phyloP scores from a whole-genome alignment of 1,140 invertebrate species.

The Globodera ellingtonae region DNA sequence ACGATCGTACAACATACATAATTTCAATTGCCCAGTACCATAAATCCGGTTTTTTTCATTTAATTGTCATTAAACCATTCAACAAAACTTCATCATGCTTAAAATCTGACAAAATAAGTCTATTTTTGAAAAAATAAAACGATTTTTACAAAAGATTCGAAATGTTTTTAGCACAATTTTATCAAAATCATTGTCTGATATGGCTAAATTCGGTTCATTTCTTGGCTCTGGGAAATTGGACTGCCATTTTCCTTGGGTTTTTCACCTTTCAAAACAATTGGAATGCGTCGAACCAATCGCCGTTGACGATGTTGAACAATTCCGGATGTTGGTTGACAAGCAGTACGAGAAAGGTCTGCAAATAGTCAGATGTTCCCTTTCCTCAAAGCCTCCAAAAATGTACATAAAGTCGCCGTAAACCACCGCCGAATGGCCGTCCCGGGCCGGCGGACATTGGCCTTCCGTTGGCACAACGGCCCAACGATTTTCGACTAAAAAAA shows the following conservation, averaged over 20 bases:
- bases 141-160: too few species aligned
- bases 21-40: too few species aligned
- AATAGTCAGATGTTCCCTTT: conserved; percentile 71
- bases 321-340: conserved; percentile 61
- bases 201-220: too few species aligned
- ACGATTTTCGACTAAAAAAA: conserved; percentile 68
- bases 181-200: too few species aligned
- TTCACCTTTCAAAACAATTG: conserved; percentile 46
- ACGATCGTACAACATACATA: too few species aligned
- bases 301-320: conserved; percentile 56
- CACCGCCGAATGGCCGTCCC: conserved; percentile 87
- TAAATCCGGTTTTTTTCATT: too few species aligned
- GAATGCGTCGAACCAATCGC: conserved; percentile 65
- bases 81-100: too few species aligned
- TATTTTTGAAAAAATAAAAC: too few species aligned
- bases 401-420: conserved; percentile 81
- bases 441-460: conserved; percentile 75
- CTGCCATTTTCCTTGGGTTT: background rate
- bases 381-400: conserved; percentile 82
- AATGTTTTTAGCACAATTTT: too few species aligned
- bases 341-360: conserved; percentile 57
- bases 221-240: too few species aligned
- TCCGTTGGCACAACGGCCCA: conserved; percentile 74
- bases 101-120: too few species aligned
- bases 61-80: too few species aligned